Conservation (phyloP, 2,888 invertebrate species). For the Rambutsinella grinnellia region DNA sequence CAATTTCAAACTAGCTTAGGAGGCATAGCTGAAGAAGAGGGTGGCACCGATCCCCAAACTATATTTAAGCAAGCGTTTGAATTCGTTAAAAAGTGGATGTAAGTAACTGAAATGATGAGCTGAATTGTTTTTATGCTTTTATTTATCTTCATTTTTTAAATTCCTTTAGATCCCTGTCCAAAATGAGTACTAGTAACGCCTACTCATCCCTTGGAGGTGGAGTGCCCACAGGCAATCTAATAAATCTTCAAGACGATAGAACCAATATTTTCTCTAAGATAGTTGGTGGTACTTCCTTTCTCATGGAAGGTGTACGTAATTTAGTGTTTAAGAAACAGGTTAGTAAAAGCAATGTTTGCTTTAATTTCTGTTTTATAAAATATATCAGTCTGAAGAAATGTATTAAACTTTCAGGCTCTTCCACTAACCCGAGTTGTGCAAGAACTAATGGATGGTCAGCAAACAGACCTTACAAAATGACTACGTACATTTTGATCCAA, state of each 20-base stretch:
- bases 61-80: slow-evolving; percentile 71
- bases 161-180: slow-evolving; percentile 62
- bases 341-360: no score
- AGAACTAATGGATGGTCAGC: slow-evolving; percentile 85
- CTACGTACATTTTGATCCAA: slow-evolving; percentile 95
- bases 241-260: slow-evolving; percentile 39
- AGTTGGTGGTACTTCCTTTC: slow-evolving; percentile 89
- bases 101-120: slow-evolving; percentile 68
- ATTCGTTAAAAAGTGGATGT: slow-evolving; percentile 96
- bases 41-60: slow-evolving; percentile 18
- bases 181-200: slow-evolving; percentile 25
- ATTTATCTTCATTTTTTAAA: no score
- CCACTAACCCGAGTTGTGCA: slow-evolving; percentile 96
- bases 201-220: slow-evolving; percentile 30
- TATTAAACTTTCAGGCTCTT: slow-evolving; percentile 84
- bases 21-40: slow-evolving; percentile 87
- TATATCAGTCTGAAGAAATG: no score
- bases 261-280: slow-evolving; percentile 38
- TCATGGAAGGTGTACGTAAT: slow-evolving; percentile 99
- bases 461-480: slow-evolving; percentile 85
- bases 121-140: no score
- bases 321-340: slow-evolving; percentile 98
- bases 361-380: no score
- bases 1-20: slow-evolving; percentile 84
- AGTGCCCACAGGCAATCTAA: slow-evolving; percentile 36